Conservation (phyloP, 2,888 invertebrate genomes). For the Monoplex corrugatus region DNA sequence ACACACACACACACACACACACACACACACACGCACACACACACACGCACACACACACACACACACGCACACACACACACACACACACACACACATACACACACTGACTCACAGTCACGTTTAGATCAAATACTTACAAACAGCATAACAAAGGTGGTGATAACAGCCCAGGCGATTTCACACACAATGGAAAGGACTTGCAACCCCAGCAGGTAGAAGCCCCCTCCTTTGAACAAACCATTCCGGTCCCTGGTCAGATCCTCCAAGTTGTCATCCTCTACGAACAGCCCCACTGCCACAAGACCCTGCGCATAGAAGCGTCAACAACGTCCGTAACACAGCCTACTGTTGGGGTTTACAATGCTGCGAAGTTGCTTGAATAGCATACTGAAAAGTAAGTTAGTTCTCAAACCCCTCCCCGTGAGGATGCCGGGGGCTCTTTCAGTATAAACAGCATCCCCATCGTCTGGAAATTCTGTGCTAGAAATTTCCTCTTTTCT, state of each 20-base stretch:
- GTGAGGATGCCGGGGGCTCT: too few species aligned
- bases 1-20: slow-evolving; percentile 36
- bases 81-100: not conserved
- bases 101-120: not conserved
- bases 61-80: slow-evolving; percentile 11
- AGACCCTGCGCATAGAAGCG: slow-evolving; percentile 89
- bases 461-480: too few species aligned
- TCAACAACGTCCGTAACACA: too few species aligned
- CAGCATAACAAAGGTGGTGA: slow-evolving; percentile 88
- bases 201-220: slow-evolving; percentile 92
- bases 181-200: slow-evolving; percentile 89
- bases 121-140: slow-evolving; percentile 84
- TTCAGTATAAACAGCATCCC: too few species aligned
- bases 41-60: slow-evolving; percentile 6
- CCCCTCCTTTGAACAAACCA: slow-evolving; percentile 87
- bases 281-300: slow-evolving; percentile 93
- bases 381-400: too few species aligned
- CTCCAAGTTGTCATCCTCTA: slow-evolving; percentile 89
- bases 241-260: slow-evolving; percentile 86
- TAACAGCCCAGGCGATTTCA: slow-evolving; percentile 88
- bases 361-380: too few species aligned
- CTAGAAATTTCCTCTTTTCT: too few species aligned
- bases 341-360: too few species aligned
- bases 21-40: slow-evolving; percentile 25
- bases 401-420: too few species aligned